Evolutionary conservation across 2,797 vertebrate genomes (phyloP), one percentile per base, ranked within the genome.

Genomic region (Gymnothorax javanicus): DNA sequence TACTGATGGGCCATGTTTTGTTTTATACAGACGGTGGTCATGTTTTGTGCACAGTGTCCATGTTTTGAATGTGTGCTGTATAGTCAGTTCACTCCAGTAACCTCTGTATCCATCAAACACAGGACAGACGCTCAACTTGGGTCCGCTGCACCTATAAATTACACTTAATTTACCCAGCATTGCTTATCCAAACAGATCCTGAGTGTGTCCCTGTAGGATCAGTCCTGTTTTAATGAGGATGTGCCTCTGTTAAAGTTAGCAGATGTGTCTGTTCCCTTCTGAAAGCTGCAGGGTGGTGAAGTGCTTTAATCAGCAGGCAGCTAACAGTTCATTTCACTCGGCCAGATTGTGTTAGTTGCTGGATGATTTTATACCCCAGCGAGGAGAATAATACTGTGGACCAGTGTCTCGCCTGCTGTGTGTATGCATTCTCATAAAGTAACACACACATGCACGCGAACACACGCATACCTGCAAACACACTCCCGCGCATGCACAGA

Each of bases 241-340:
- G 25, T 58, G 57, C 52, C 23, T 52, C 69, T 86, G 71, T 85
- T 86, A 57, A 86, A 82, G 25, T 81, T 43, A 60, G 15, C 58
- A 52, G 20, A 81, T 59, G 33, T 62, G 59, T 86, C 25, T 20
- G 4, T 56, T 54, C 20, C 59, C 7, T 5, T 23, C 43, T 15
- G 0, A 57, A 82, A 64, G 59, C 86, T 54, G n/a, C 77, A n/a
- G 60, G 86, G 62, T n/a, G 33, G 1, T 58, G 13, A 69, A 62
- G 33, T 83, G 79, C 64, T 83, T 87, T 87, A 81, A 83, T 87
- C 81, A 23, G 79, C 62, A 50, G 50, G 17, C 83, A 54, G 64
- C 62, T 83, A 83, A 33, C 50, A 67, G 43, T 12, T 71, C 86
- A 83, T 59, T 57, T 86, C 12, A 33, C 25, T 23, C 20, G 23